Conservation (phyloP, 2,888 invertebrate genomes). For the Hofmannophila pseudospretella region DNA sequence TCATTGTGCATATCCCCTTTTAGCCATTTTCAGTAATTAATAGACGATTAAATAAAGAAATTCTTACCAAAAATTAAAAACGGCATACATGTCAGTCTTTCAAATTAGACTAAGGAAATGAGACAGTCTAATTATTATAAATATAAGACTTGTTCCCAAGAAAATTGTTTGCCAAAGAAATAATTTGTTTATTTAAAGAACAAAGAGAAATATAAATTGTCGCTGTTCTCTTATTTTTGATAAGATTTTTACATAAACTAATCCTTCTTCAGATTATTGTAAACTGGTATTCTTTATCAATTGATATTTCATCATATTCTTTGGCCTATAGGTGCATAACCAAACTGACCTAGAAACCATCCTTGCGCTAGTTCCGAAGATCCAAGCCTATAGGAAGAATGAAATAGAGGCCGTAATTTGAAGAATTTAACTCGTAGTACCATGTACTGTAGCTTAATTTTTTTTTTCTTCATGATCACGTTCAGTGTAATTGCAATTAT, state of each 20-base stretch:
- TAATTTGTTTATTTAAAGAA: no score
- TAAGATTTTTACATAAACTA: no score
- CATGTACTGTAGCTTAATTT: slow-evolving; percentile 13
- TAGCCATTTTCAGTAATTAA: no score
- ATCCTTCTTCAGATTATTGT: no score
- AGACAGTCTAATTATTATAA: no score
- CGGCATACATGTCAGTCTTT: neutral
- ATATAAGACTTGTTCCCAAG: no score
- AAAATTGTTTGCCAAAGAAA: no score
- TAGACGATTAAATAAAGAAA: no score
- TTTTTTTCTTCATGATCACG: slow-evolving; percentile 2
- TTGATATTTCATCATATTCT: neutral
- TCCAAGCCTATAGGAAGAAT: slow-evolving; percentile 32
- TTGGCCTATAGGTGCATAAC: slow-evolving; percentile 1
- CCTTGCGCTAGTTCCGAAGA: slow-evolving; percentile 42
- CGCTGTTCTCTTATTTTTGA: no score
- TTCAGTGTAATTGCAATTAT: slow-evolving; percentile 7
- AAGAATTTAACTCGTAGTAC: neutral
- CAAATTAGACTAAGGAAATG: neutral
- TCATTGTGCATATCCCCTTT: no score
- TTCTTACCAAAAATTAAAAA: neutral
- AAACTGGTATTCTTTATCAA: no score
- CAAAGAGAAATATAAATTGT: no score
- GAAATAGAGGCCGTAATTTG: slow-evolving; percentile 14
- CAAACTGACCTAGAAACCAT: slow-evolving; percentile 32